Base-by-base conservation (phyloP, 2,113 vertebrate genomes). In the Dipodomys ordii region DNA sequence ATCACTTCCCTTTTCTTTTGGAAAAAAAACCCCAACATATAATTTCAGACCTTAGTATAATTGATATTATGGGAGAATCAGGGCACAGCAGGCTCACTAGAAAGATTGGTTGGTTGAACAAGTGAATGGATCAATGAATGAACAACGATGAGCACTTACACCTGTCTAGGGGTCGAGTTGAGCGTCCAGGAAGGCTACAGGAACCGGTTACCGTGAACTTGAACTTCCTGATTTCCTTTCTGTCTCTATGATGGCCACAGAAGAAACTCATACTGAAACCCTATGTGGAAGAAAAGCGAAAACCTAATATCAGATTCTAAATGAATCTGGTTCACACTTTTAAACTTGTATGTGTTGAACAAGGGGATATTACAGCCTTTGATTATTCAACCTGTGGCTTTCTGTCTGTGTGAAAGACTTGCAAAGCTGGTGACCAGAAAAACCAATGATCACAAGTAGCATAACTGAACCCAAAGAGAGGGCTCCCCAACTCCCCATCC, bases 241-340 rank as follows among this genome's bases (percentile, higher is more conserved):
- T 79, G 35, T 67, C 65, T 90, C 62, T 83, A 8, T 88, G 73
- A 82, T 69, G 72, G 71, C 35, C 73, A 67, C 30, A 39, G 60
- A 35, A 67, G 72, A 92, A 77, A 74, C 83, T 95, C 83, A 92
- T 92, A 82, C 20, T 0, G 81, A 96, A 95, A 96, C 77, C 20
- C 19, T 86, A 30, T 49, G 80, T 64, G 72, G 89, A 65, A 81
- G 83, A 77, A 94, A 91, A 94, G 77, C 87, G 84, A 95, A 97
- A 93, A 87, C 44, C 25, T 77, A 83, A 90, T 87, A 91, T 39
- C 57, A 87, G 73, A 87, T 87, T 96, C 93, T 94, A 91, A 94
- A 97, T 89, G 92, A 92, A 67, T 91, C 46, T 95, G 81, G 60
- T 67, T 87, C 57, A 81, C 28, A 89, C 78, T 46, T 82, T 91